These are phyloP conservation scores for Molossus molossus DNA, from an alignment of 2,797 vertebrate species.

Conservation along the genomic window DNA sequence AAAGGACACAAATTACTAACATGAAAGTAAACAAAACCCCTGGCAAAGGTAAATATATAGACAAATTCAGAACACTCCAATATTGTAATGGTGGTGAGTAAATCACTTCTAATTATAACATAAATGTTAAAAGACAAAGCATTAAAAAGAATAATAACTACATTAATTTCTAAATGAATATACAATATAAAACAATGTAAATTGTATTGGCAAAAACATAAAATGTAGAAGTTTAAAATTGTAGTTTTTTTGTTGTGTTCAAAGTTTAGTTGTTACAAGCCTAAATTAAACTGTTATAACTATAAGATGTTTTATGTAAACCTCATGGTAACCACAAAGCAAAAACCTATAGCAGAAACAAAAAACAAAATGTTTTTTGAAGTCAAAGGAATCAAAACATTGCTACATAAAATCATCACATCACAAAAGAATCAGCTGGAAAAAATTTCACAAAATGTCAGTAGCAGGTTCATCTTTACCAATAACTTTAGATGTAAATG, in stretches of 20 bases:
- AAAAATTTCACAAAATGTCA: background rate
- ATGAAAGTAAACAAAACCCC: background rate
- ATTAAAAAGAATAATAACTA: constrained; percentile 14
- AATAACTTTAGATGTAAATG: background rate
- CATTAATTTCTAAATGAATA: background rate
- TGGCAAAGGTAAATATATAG: background rate
- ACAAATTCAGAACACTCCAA: background rate
- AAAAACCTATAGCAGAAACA: background rate
- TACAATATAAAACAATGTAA: background rate
- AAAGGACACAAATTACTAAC: background rate
- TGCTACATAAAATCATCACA: background rate
- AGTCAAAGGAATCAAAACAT: background rate
- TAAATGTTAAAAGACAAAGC: background rate
- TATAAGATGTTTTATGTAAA: background rate
- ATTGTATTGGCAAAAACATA: background rate
- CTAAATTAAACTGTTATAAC: background rate
- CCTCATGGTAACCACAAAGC: background rate
- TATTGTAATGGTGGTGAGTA: background rate
- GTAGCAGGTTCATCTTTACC: background rate
- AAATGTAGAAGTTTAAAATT: background rate
- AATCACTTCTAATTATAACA: background rate
- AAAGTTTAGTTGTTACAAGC: background rate
- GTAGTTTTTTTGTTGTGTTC: background rate
- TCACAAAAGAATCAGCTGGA: background rate
- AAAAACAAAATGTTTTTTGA: background rate